phyloP scores from a whole-genome alignment of 30 jellyfish, hydroid and myxozoan species.

The Rhopilema esculentum region DNA sequence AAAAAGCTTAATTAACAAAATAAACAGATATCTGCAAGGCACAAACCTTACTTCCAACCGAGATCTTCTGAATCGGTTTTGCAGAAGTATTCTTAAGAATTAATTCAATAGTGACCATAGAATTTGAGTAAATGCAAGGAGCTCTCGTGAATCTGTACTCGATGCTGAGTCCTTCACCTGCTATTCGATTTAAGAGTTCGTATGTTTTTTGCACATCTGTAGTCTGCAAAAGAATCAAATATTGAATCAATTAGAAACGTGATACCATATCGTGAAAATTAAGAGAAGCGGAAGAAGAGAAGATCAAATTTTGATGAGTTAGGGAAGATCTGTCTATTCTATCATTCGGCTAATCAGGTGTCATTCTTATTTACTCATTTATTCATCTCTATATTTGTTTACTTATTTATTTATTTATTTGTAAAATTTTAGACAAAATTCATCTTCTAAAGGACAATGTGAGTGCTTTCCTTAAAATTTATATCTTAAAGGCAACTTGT shows the following conservation, averaged over 20 bases:
- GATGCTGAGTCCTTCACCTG: slow-evolving; percentile 87
- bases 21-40: neutral
- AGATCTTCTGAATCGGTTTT: slow-evolving; percentile 57
- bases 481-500: too few relatives aligned
- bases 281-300: too few relatives aligned
- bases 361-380: too few relatives aligned
- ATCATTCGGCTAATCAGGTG: too few relatives aligned
- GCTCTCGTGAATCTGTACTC: slow-evolving; percentile 82
- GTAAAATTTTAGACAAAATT: too few relatives aligned
- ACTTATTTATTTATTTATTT: too few relatives aligned
- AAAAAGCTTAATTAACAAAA: neutral
- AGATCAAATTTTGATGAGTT: too few relatives aligned
- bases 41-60: slow-evolving; percentile 76
- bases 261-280: too few relatives aligned
- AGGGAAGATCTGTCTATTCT: too few relatives aligned
- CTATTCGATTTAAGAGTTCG: slow-evolving; percentile 82
- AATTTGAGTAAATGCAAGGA: slow-evolving; percentile 85
- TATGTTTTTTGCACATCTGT: slow-evolving; percentile 59
- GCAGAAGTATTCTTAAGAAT: slow-evolving; percentile 54
- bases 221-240: slow-evolving; percentile 2
- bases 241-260: neutral
- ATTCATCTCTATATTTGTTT: too few relatives aligned
- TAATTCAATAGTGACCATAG: slow-evolving; percentile 90
- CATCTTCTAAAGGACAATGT: too few relatives aligned
- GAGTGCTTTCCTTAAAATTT: too few relatives aligned